These are phyloP conservation scores for Biston betularia DNA, from an alignment of 2,888 invertebrate genomes.

Conservation along the genomic window DNA sequence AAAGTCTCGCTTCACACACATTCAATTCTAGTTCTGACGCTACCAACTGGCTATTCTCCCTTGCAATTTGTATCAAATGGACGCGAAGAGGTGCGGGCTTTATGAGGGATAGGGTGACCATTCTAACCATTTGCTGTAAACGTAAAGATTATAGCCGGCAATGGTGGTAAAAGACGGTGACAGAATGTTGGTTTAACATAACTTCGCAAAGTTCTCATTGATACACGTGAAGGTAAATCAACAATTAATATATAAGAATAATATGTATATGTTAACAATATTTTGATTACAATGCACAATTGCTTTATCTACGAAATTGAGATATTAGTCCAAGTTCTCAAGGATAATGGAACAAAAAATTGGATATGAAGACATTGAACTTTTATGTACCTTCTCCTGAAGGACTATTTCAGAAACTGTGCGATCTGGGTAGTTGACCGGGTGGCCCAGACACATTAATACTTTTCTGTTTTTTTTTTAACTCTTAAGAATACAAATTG, in stretches of 20 bases:
- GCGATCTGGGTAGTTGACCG: constrained; percentile 9
- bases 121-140: constrained; percentile 27
- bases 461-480: not conserved
- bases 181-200: too few relatives aligned
- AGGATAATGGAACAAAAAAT: not conserved
- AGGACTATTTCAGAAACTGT: constrained; percentile 1
- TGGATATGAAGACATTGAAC: not conserved
- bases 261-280: too few relatives aligned
- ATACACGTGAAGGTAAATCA: too few relatives aligned
- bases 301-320: not conserved
- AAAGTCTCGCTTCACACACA: not conserved
- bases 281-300: too few relatives aligned
- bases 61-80: constrained; percentile 42
- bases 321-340: not conserved
- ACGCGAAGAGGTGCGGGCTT: constrained; percentile 33
- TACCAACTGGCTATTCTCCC: not conserved
- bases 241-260: too few relatives aligned
- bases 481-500: not conserved
- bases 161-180: constrained; percentile 33
- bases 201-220: too few relatives aligned
- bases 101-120: constrained; percentile 38
- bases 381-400: not conserved
- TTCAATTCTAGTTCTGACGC: constrained; percentile 13
- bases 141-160: constrained; percentile 27
- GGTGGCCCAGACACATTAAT: constrained; percentile 1